phyloP scores from a whole-genome alignment of 2,888 invertebrate species.

The Elaeidobius kamerunicus region DNA sequence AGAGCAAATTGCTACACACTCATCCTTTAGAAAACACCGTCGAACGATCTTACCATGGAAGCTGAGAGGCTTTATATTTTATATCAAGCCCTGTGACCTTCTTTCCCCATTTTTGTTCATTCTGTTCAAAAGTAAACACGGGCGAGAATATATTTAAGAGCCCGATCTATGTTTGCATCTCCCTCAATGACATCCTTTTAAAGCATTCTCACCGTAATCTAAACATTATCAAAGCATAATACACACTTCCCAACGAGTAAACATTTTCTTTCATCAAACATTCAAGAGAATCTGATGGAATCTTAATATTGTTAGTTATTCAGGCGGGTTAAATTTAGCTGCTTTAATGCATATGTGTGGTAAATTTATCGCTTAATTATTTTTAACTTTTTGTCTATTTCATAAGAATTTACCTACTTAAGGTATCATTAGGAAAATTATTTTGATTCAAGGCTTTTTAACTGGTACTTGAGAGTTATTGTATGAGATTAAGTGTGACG shows the following conservation, averaged over 20 bases:
- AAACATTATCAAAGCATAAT: constrained; percentile 31
- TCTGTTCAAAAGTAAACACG: constrained; percentile 17
- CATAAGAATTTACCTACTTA: no score
- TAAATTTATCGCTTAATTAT: no score
- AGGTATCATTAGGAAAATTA: no score
- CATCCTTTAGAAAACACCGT: background rate
- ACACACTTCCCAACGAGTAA: constrained; percentile 29
- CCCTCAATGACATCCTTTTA: constrained; percentile 31
- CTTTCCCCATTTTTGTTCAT: constrained; percentile 23
- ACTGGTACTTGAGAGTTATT: no score
- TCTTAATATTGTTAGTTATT: constrained; percentile 30
- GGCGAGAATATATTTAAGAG: constrained; percentile 26
- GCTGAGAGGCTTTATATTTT: constrained; percentile 11
- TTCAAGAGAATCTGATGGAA: constrained; percentile 30
- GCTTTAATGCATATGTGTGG: no score
- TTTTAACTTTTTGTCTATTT: no score
- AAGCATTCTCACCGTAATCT: constrained; percentile 27
- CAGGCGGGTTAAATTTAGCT: no score
- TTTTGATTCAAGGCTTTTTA: no score
- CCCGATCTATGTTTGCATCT: constrained; percentile 31
- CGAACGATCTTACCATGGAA: background rate
- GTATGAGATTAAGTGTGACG: no score
- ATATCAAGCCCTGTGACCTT: constrained; percentile 13
- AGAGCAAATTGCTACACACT: background rate
- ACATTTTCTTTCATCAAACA: constrained; percentile 31